These are phyloP conservation scores for Cryptotermes secundus DNA, from an alignment of 1,140 invertebrate species.

Conservation along the genomic window DNA sequence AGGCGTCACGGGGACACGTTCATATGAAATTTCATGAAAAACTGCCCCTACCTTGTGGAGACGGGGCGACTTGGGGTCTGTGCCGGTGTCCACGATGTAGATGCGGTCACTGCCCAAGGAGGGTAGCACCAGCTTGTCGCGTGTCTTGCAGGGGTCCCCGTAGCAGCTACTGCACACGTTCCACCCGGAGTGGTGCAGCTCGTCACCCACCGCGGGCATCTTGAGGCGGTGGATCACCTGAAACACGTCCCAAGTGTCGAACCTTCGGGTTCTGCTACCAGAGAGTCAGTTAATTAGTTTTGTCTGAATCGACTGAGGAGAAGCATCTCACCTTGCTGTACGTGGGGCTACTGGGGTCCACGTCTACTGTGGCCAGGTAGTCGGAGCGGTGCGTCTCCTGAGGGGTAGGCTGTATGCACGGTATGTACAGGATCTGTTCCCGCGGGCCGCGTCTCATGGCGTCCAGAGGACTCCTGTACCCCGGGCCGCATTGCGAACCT, in stretches of 20 bases:
- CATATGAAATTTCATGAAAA: too few relatives aligned
- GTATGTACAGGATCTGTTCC: constrained; percentile 84
- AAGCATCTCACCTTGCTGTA: constrained; percentile 72
- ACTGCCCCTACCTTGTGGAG: constrained; percentile 65
- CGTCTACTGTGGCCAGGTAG: constrained; percentile 87
- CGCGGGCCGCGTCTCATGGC: constrained; percentile 77
- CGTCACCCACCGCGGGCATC: constrained; percentile 78
- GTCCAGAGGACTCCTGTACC: constrained; percentile 74
- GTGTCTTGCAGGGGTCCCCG: constrained; percentile 59
- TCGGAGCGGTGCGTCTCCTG: constrained; percentile 66
- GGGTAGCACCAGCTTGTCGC: constrained; percentile 82
- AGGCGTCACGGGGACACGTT: too few relatives aligned
- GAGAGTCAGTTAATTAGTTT: background rate
- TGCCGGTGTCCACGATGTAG: constrained; percentile 80
- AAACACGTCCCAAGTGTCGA: too few relatives aligned
- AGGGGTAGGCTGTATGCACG: constrained; percentile 76
- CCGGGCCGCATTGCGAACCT: constrained; percentile 59
- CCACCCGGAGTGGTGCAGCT: constrained; percentile 95
- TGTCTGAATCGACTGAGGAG: background rate
- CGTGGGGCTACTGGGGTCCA: constrained; percentile 82
- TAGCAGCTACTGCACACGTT: constrained; percentile 93
- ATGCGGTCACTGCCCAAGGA: constrained; percentile 79
- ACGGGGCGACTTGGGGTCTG: constrained; percentile 64
- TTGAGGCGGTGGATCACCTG: constrained; percentile 86
- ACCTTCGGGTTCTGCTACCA: too few relatives aligned